Evolutionary conservation across 2,113 vertebrate species (phyloP).

Genomic region (Pelmatolapia mariae): DNA sequence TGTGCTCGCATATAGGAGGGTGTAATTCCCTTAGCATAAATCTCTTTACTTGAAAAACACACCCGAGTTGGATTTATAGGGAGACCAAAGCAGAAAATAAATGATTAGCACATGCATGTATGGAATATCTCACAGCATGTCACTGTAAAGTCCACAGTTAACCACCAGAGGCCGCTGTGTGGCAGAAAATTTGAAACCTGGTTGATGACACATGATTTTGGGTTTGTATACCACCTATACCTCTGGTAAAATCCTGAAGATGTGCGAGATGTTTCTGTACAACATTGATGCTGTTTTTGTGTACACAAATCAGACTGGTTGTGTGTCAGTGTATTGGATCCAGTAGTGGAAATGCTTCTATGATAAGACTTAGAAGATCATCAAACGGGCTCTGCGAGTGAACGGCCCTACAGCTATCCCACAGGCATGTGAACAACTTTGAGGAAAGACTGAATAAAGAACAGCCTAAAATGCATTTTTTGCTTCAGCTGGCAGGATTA

Average conservation of each 20-base stretch:
- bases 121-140: background rate
- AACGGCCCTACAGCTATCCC: background rate
- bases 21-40: background rate
- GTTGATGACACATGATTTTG: background rate
- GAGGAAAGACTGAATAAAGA: background rate
- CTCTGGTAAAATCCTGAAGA: background rate
- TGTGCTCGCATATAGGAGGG: background rate
- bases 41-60: background rate
- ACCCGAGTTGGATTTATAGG: background rate
- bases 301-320: background rate
- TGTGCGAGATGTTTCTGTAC: background rate
- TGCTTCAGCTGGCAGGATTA: background rate
- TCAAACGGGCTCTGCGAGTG: background rate
- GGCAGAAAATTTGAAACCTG: background rate
- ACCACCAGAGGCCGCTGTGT: background rate
- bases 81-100: background rate
- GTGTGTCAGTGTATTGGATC: background rate
- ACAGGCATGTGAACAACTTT: background rate
- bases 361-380: background rate
- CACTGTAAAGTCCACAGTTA: background rate
- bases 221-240: background rate
- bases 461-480: background rate
- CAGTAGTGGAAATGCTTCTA: background rate
- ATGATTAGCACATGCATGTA: background rate
- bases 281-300: background rate